A percentile compares a stretch with the other conserved stretches of the same genome.
phyloP scores from a whole-genome alignment of 2,888 invertebrate species.

The Agelastica alni region DNA sequence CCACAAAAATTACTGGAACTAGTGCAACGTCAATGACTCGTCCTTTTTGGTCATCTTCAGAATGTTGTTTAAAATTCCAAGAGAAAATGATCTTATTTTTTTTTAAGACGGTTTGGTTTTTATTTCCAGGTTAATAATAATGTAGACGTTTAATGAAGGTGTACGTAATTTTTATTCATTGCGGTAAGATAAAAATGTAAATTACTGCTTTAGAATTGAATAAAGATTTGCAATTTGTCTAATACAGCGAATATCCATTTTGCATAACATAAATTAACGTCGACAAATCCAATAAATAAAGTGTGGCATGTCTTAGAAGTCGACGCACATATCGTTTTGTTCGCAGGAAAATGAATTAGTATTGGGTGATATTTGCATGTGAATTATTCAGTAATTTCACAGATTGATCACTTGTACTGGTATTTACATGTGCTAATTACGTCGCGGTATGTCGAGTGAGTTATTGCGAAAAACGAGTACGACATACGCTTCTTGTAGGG shows the following conservation, averaged over 20 bases:
- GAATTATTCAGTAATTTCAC: constrained; percentile 39
- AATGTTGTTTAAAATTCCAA: constrained; percentile 4
- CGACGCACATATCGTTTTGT: not conserved
- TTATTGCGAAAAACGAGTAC: constrained; percentile 26
- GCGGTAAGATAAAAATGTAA: no score
- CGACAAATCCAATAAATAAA: constrained; percentile 6
- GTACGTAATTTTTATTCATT: no score
- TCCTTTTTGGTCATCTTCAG: not conserved
- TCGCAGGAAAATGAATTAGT: constrained; percentile 18
- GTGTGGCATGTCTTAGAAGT: constrained; percentile 5
- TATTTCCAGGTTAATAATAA: no score
- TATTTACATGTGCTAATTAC: constrained; percentile 50
- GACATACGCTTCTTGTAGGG: constrained; percentile 1
- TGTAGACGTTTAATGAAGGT: no score
- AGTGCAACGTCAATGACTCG: constrained; percentile 11
- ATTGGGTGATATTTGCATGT: constrained; percentile 27
- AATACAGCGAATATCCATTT: not conserved
- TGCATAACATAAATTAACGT: not conserved
- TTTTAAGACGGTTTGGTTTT: no score
- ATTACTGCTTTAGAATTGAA: no score
- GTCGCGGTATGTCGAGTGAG: constrained; percentile 31
- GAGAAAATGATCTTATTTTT: not conserved
- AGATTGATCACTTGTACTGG: constrained; percentile 46
- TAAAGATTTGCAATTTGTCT: not conserved
- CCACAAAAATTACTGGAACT: constrained; percentile 18